Conservation (phyloP, 2,888 invertebrate species). For the Euplagia quadripunctaria region DNA sequence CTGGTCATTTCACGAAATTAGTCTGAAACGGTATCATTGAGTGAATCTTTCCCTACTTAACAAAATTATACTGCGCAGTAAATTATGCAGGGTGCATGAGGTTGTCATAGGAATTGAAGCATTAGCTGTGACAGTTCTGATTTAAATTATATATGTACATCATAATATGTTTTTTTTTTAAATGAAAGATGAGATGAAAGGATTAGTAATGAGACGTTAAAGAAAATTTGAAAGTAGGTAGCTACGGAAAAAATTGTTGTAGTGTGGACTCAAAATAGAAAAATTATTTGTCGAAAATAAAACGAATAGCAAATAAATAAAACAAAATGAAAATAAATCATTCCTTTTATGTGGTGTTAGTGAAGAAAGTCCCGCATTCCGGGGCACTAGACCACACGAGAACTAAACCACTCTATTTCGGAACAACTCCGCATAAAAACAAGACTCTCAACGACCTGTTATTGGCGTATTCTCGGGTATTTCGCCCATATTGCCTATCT, state of each 20-base stretch:
- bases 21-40: constrained; percentile 8
- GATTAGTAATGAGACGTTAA: not conserved
- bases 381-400: not conserved
- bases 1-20: constrained; percentile 19
- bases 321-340: not conserved
- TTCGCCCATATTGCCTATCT: not conserved
- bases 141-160: not conserved
- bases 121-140: not conserved
- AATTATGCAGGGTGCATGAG: constrained; percentile 1
- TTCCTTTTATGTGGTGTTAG: not conserved
- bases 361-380: not conserved
- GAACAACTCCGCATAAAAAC: not conserved
- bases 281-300: too few species aligned
- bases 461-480: not conserved
- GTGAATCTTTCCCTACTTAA: not conserved
- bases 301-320: too few species aligned
- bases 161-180: not conserved
- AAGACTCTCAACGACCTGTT: not conserved
- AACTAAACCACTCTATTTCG: not conserved
- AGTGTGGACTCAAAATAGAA: not conserved
- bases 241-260: not conserved
- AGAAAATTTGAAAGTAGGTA: not conserved
- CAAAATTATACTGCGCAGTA: constrained; percentile 1
- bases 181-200: not conserved
- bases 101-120: not conserved